Percentiles rank a stretch among this genome's conserved stretches.
Conservation (phyloP, 2,113 vertebrate genomes). For the Columba livia region DNA sequence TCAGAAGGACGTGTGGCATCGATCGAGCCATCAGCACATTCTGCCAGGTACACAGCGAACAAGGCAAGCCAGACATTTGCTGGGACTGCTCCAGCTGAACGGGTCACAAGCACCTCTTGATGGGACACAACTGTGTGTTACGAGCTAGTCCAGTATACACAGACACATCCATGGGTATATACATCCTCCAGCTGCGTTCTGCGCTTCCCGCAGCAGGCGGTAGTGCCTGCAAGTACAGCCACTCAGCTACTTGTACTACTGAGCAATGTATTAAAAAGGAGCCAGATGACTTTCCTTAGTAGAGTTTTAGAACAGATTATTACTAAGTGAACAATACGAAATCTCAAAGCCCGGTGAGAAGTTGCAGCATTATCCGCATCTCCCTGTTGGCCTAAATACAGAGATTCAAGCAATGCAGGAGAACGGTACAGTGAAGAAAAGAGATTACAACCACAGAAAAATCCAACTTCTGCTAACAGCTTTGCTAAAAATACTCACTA, state of each 20-base stretch:
- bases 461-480: background rate
- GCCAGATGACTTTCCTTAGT: background rate
- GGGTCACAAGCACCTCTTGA: background rate
- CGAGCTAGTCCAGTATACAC: fast-evolving
- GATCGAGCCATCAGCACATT: background rate
- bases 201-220: background rate
- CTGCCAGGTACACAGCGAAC: background rate
- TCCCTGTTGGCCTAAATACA: background rate
- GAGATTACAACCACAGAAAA: background rate
- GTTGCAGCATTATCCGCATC: background rate
- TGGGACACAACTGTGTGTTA: fast-evolving
- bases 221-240: background rate
- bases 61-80: background rate
- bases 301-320: background rate
- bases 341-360: background rate
- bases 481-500: constrained; percentile 36
- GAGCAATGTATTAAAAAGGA: background rate
- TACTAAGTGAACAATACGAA: background rate
- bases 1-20: background rate
- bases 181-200: background rate
- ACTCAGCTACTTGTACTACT: background rate
- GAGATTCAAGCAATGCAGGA: background rate
- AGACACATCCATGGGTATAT: no score
- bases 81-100: background rate
- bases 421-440: background rate